Evolutionary conservation across 2,113 vertebrate genomes (phyloP), one percentile per base, ranked within the genome.

Genomic region (Ceyx margarethae): DNA sequence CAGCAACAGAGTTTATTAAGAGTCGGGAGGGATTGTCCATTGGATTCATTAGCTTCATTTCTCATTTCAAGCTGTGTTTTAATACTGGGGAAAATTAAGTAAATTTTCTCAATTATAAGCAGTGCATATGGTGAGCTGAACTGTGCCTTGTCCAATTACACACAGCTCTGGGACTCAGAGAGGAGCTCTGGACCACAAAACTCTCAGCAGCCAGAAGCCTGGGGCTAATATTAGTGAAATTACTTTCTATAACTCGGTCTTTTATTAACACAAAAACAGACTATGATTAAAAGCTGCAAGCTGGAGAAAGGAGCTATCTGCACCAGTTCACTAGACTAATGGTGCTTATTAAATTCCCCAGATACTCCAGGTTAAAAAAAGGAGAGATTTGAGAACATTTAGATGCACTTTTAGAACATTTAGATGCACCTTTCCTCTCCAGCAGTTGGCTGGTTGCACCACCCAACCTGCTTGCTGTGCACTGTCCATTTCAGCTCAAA

Each of bases 261-360:
- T 94, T 89, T 94, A 96, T 94, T 95, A 95, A 93, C 6, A 9
- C 91, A 81, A 93, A 91, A 93, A 85, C 85, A 94, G 95, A 90
- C 83, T 85, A 90, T 91, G 88, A 94, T 96, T 94, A 97, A 96
- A 91, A 95, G 78, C 87, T 95, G 90, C 57, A 93, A 95, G 77
- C 33, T 40, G 35, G 67, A 85, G 35, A 93, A 95, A 94, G 58
- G 42, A 84, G 83, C 68, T 83, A 69, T 85, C 45, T 85, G 73
- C 75, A 78, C 42, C 67, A 73, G 82, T 85, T 89, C 73, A 92
- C 65, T 22, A 85, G 72, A 53, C 40, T 75, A 92, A 77, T 40
- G 46, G 35, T 65, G 58, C 53, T 93, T 91, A 90, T 87, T 94
- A 92, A 79, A 89, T 76, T 85, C 53, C n/a, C 48, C 33, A 87